Base-by-base conservation (phyloP, 2,888 invertebrate genomes). In the Ellobium chinense region DNA sequence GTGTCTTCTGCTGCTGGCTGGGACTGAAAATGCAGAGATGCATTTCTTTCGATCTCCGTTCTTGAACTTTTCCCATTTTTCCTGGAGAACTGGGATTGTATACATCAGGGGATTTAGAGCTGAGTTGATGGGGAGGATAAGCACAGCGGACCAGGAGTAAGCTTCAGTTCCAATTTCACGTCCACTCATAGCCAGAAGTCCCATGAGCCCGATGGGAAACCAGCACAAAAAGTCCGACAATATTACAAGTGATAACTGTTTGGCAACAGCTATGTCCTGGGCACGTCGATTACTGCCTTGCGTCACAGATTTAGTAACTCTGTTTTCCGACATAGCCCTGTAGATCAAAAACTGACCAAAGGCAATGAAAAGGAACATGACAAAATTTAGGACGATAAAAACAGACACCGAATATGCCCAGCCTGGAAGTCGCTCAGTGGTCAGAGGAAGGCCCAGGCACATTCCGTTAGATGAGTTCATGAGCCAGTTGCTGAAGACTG, bases 221-320 rank as follows among this genome's bases (percentile, higher is more conserved):
- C 91, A 91, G 76, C 89, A 91, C 54, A 86, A 82, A 56, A 89
- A 89, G 78, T 91, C 89, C 1, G 89, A 89, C n/a, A 88, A 31
- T 0, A 89, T 87, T 21, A 91, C 87, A 3, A 89, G 77, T 2
- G 87, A 87, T 87, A 91, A 89, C 82, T 88, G 88, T 36, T 87
- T 83, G 9, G 46, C 18, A 12, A 46, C 46, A 7, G 9, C 9
- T 46, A 46, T 46, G 46, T 68, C 39, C 27, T 24, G 39, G 9
- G 36, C 21, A 9, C 29, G 14, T 27, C 2, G 21, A 2, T 1
- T 18, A n/a, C n/a, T n/a, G n/a, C n/a, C n/a, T n/a, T n/a, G n/a
- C n/a, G n/a, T n/a, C n/a, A n/a, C n/a, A n/a, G n/a, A n/a, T n/a
- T n/a, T n/a, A n/a, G n/a, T n/a, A n/a, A n/a, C n/a, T n/a, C n/a